Evolutionary conservation across 2,797 vertebrate genomes (phyloP).

Genomic region (Chaetophractus vellerosus): DNA sequence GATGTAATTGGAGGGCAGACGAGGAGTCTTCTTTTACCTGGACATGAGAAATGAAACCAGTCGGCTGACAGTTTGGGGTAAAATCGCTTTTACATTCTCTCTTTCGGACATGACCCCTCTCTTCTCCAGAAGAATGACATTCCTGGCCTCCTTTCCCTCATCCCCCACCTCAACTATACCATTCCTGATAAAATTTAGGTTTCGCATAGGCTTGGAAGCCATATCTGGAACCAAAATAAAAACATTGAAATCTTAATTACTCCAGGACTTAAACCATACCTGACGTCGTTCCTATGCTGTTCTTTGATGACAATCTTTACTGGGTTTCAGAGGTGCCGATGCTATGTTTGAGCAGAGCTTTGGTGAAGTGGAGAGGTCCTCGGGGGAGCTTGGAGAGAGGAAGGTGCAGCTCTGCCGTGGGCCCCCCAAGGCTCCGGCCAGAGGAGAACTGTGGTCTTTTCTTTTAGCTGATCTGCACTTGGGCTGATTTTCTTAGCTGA

Average conservation of each 20-base stretch:
- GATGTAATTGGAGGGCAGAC: constrained; percentile 52
- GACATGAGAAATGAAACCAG: neutral
- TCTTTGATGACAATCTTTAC: constrained; percentile 60
- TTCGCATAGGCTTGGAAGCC: neutral
- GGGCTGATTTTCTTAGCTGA: neutral
- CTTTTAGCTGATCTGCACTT: neutral
- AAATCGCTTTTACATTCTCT: constrained; percentile 44
- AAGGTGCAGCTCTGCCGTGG: neutral
- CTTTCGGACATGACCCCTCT: constrained; percentile 79
- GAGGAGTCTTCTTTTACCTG: neutral
- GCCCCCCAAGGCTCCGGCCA: accelerated
- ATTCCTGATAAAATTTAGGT: constrained; percentile 70
- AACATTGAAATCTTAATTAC: constrained; percentile 73
- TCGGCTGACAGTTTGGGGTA: neutral
- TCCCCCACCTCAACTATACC: neutral
- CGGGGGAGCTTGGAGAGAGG: neutral
- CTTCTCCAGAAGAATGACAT: constrained; percentile 58
- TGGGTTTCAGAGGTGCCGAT: constrained; percentile 65
- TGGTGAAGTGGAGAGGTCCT: constrained; percentile 55
- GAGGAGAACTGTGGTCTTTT: neutral
- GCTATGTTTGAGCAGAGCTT: constrained; percentile 69
- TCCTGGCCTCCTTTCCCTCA: neutral
- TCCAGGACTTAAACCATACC: constrained; percentile 45
- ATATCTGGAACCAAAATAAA: constrained; percentile 64
- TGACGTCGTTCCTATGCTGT: constrained; percentile 49